These are phyloP conservation scores for Plutomurus gul DNA, from an alignment of 1,140 invertebrate species.

Conservation along the genomic window DNA sequence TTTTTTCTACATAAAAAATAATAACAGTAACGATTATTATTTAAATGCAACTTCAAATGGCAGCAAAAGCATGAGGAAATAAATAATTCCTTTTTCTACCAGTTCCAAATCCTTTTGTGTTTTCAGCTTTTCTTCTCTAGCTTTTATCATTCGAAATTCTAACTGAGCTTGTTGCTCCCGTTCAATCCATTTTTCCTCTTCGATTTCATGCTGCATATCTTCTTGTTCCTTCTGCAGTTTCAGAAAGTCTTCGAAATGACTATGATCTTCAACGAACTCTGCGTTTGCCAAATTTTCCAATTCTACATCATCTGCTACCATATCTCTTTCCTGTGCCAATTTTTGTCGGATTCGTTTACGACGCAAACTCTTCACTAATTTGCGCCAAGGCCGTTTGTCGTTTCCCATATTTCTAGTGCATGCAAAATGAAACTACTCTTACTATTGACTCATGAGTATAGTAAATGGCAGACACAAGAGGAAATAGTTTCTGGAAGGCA, in stretches of 20 bases:
- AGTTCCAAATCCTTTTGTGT: background rate
- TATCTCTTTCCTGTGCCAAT: background rate
- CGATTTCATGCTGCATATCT: background rate
- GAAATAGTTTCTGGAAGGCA: too few species aligned
- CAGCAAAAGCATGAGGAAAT: too few species aligned
- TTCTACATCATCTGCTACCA: background rate
- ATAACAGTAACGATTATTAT: background rate
- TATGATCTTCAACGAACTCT: background rate
- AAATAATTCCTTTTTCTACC: background rate
- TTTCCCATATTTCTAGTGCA: conserved; percentile 49
- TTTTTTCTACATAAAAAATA: conserved; percentile 28
- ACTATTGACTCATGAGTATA: too few species aligned
- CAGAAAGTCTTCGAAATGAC: background rate
- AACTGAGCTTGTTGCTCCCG: conserved; percentile 31
- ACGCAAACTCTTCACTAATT: conserved; percentile 50
- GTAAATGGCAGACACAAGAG: too few species aligned
- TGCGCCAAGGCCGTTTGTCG: conserved; percentile 49
- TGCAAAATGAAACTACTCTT: too few species aligned
- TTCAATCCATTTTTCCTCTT: conserved; percentile 39
- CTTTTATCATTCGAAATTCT: conserved; percentile 33
- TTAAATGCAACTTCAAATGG: background rate
- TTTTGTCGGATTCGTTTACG: conserved; percentile 39
- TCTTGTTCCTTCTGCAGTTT: background rate
- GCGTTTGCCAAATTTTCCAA: background rate
- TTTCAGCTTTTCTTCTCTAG: conserved; percentile 4